These are phyloP conservation scores for Digitonthophagus gazella DNA, from an alignment of 2,888 invertebrate genomes.

Conservation along the genomic window DNA sequence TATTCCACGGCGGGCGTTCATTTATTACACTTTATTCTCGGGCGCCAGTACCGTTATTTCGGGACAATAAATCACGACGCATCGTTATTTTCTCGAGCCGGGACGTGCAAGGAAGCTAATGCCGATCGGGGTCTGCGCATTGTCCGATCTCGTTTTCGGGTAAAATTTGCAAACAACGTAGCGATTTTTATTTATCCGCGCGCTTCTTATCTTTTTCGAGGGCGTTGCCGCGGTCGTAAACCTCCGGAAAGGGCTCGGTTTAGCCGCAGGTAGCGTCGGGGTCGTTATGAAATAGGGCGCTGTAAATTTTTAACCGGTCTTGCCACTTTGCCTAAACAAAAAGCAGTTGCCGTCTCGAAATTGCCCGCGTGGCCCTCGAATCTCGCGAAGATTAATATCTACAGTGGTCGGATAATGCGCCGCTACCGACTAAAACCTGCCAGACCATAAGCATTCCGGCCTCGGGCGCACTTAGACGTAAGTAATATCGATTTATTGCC, in stretches of 20 bases:
- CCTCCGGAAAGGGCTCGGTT: not conserved
- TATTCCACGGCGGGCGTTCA: conserved; percentile 9
- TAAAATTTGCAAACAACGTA: conserved; percentile 5
- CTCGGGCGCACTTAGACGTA: not conserved
- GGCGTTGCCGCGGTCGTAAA: conserved; percentile 1
- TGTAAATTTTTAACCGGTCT: conserved; percentile 31
- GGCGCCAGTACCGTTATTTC: conserved; percentile 9
- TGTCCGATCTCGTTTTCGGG: conserved; percentile 7
- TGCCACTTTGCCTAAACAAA: conserved; percentile 29
- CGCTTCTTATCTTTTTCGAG: not conserved
- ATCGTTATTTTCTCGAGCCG: conserved; percentile 15
- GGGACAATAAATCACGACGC: conserved; percentile 23
- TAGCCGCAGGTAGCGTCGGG: conserved; percentile 15
- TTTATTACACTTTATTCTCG: conserved; percentile 16
- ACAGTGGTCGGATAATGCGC: not conserved
- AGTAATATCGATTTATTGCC: not conserved
- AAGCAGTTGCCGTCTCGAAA: conserved; percentile 18
- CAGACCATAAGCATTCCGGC: not conserved
- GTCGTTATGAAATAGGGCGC: conserved; percentile 30
- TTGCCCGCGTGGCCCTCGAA: conserved; percentile 9
- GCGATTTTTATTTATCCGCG: conserved; percentile 20
- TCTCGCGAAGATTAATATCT: conserved; percentile 7
- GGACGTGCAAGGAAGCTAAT: conserved; percentile 20
- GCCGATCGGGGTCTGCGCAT: conserved; percentile 21
- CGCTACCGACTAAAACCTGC: not conserved